Base-by-base conservation (phyloP, 2,113 vertebrate genomes). In the Enhydra lutris region DNA sequence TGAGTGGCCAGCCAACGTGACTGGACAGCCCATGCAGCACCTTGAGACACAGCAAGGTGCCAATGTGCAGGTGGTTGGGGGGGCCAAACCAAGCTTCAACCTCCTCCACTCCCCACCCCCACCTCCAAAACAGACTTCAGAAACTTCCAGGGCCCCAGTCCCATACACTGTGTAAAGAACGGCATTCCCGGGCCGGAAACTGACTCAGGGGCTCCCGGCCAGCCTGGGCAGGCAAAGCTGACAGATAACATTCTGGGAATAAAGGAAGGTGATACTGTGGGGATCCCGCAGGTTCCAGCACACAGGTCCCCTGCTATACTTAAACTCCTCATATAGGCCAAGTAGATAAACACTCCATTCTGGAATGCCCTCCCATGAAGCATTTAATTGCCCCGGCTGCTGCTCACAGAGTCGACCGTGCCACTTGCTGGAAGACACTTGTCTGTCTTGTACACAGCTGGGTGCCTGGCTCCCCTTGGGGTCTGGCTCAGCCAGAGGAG, bases 141-240 rank as follows among this genome's bases (percentile, higher is more conserved):
- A 79, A 78, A 93, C 45, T 52, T 31, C 76, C 61, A 86, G 39
- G 26, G 36, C 36, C 23, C 78, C 50, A 23, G 8, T 80, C 61
- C 52, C 57, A 23, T 11, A 52, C 7, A 20, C 67, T 76, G 23
- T n/a, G 5, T 4, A 94, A 93, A 15, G 3, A 8, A 42, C 63
- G 59, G 69, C 86, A 95, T 67, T 84, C 26, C 92, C 78, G 50
- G 65, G 45, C 92, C 23, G 20, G 93, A 97, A 90, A 91, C 47
- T 91, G 91, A 94, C 94, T 97, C 94, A 84, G 59, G 88, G 63
- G 34, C 86, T 97, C 76, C 95, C 55, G 55, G 82, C 36, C n/a
- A 90, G 89, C 87, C 92, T 67, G 50, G 55, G 47, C 89, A 96
- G 57, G 89, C 82, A 95, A 79, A 87, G 29, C 76, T 90, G 86